Percentiles rank a stretch among this genome's conserved stretches.
Conservation (phyloP, 2,888 invertebrate genomes). For the Villa cingulata region DNA sequence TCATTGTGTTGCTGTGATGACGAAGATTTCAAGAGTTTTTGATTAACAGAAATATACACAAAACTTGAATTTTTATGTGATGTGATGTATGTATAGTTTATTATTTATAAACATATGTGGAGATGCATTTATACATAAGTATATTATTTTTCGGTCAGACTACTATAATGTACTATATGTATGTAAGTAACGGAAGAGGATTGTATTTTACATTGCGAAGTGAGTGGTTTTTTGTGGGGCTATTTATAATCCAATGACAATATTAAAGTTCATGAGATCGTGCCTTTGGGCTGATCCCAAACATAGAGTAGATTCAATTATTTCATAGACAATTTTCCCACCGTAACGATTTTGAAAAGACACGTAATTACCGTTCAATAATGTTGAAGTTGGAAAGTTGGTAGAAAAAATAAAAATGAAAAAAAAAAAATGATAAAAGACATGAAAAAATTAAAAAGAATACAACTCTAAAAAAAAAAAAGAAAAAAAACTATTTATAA, state of each 20-base stretch:
- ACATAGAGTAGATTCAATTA: slow-evolving; percentile 1
- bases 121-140: too few relatives aligned
- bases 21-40: too few relatives aligned
- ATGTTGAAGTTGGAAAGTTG: not conserved
- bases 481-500: too few relatives aligned
- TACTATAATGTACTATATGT: too few relatives aligned
- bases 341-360: not conserved
- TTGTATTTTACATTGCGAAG: too few relatives aligned
- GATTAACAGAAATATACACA: too few relatives aligned
- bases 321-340: not conserved
- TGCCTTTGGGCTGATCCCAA: slow-evolving; percentile 4
- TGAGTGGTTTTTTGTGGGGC: not conserved
- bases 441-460: not conserved
- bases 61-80: too few relatives aligned
- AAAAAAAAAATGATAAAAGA: not conserved
- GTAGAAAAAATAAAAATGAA: not conserved
- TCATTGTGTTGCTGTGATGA: too few relatives aligned
- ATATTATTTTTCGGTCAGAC: too few relatives aligned
- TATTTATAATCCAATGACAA: not conserved
- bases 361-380: slow-evolving; percentile 8
- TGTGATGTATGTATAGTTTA: too few relatives aligned
- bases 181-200: too few relatives aligned
- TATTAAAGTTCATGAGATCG: slow-evolving; percentile 1
- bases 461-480: not conserved
- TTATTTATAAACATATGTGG: too few relatives aligned